Evolutionary conservation across 2,113 vertebrate genomes (phyloP).

Genomic region (Oreochromis aureus): DNA sequence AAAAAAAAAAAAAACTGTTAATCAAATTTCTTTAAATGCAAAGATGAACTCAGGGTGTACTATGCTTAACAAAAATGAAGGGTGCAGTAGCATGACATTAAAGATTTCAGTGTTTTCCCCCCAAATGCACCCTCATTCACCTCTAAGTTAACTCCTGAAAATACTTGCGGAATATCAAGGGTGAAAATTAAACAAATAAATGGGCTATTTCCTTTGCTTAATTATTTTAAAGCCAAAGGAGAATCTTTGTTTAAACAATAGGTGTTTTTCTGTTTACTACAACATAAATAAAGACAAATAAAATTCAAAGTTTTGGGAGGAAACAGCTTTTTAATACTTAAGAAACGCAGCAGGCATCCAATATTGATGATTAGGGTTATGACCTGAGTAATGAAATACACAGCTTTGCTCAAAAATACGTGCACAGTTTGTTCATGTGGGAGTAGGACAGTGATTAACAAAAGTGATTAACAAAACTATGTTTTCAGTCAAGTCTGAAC

Average conservation of each 20-base stretch:
- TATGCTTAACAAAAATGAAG: neutral
- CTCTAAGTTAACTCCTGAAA: neutral
- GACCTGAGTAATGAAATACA: neutral
- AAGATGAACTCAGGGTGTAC: neutral
- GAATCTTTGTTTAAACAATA: neutral
- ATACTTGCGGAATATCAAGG: neutral
- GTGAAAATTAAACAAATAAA: neutral
- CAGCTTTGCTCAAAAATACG: neutral
- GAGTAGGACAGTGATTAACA: accelerated
- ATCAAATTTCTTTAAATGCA: neutral
- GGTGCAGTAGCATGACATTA: neutral
- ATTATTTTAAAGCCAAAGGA: neutral
- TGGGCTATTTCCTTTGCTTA: neutral
- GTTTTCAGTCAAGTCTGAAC: neutral
- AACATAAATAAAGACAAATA: neutral
- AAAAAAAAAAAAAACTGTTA: neutral
- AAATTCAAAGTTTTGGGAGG: accelerated
- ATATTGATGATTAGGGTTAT: neutral
- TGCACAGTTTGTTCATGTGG: neutral
- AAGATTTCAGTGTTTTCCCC: neutral
- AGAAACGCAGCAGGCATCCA: neutral
- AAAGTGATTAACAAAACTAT: neutral
- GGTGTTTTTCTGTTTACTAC: neutral
- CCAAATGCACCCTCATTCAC: neutral
- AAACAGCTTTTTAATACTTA: neutral